phyloP scores from a whole-genome alignment of 2,113 vertebrate species.

The Hippotragus niger region DNA sequence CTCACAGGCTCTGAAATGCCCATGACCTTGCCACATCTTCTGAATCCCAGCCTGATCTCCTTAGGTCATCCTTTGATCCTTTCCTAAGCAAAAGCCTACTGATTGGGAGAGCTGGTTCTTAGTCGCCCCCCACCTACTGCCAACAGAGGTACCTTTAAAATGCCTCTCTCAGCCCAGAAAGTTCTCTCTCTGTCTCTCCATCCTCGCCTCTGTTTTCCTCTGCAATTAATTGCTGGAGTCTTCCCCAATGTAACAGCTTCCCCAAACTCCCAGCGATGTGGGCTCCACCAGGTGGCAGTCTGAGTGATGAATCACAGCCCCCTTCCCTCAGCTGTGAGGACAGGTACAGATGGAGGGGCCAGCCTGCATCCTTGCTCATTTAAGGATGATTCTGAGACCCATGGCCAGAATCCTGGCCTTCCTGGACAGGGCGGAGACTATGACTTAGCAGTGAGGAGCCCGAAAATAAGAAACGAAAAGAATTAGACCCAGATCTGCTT shows the following conservation, averaged over 20 bases:
- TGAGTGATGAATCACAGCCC: not conserved
- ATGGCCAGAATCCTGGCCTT: not conserved
- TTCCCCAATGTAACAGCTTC: too few species aligned
- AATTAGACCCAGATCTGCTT: not conserved
- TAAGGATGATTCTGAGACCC: not conserved
- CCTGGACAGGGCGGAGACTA: not conserved
- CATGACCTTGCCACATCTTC: not conserved
- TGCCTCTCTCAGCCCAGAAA: too few species aligned
- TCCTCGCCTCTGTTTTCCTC: not conserved
- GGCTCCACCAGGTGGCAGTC: conserved; percentile 48
- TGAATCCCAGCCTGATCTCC: not conserved
- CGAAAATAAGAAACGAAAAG: fast-evolving
- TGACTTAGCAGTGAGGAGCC: not conserved
- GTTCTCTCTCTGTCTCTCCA: not conserved
- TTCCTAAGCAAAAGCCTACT: not conserved
- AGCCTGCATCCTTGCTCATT: not conserved
- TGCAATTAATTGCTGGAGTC: too few species aligned
- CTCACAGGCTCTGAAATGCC: not conserved
- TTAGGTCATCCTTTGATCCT: not conserved
- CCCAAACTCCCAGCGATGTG: fast-evolving
- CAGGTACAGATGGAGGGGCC: too few species aligned
- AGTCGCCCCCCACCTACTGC: too few species aligned
- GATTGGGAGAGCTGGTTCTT: not conserved
- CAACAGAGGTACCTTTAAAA: not conserved
- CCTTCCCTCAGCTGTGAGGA: not conserved